These are phyloP conservation scores for Tiliqua scincoides DNA, from an alignment of 2,113 vertebrate species.

Conservation along the genomic window DNA sequence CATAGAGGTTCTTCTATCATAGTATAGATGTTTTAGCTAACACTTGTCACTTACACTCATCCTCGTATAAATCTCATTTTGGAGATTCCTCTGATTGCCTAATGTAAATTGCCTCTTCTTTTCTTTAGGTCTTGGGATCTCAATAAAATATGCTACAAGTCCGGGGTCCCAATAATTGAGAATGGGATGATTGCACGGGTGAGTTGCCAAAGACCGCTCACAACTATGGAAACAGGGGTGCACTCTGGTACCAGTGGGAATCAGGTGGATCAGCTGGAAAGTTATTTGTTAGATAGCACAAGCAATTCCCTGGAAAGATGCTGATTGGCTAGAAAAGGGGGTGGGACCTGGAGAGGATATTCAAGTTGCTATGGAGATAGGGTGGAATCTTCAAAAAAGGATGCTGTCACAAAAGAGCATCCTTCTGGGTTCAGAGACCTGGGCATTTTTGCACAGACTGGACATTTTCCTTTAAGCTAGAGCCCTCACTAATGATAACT, in stretches of 20 bases:
- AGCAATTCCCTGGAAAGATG: not conserved
- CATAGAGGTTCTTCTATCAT: not conserved
- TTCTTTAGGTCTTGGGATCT: conserved; percentile 93
- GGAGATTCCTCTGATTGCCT: not conserved
- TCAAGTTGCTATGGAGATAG: not conserved
- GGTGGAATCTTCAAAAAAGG: not conserved
- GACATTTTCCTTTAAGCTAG: not conserved
- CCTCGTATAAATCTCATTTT: no score
- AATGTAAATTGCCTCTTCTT: not conserved
- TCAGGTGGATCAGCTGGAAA: not conserved
- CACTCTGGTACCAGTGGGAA: not conserved
- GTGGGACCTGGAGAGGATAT: not conserved
- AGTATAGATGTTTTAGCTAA: not conserved
- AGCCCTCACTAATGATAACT: not conserved
- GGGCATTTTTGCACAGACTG: not conserved
- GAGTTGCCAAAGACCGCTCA: conserved; percentile 54
- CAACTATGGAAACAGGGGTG: not conserved
- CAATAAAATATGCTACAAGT: conserved; percentile 99
- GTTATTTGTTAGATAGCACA: not conserved
- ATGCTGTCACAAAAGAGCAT: not conserved
- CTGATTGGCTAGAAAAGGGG: not conserved
- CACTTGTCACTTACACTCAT: not conserved
- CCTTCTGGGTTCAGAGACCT: not conserved
- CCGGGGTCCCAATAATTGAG: conserved; percentile 96
- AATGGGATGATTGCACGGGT: conserved; percentile 98